These are phyloP conservation scores for Microcebus lehilahytsara DNA, from an alignment of 2,113 vertebrate genomes.

Conservation along the genomic window DNA sequence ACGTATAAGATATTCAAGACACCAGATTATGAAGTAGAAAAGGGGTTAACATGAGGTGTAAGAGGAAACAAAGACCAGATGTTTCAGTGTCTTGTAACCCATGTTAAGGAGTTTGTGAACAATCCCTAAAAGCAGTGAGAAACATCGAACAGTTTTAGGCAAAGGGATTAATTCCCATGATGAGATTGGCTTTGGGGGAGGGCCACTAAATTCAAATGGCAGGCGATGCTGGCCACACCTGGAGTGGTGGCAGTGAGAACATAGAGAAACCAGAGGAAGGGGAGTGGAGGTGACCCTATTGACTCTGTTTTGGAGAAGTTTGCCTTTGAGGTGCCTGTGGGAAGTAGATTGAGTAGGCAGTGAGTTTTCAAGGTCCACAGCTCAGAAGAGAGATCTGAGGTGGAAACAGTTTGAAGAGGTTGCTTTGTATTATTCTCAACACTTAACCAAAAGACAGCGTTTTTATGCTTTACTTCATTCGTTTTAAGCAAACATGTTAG, in stretches of 20 bases:
- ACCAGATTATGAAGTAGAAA: neutral
- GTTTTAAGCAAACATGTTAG: neutral
- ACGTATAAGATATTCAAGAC: neutral
- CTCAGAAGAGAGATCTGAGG: neutral
- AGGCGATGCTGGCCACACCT: too few species aligned
- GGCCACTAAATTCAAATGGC: neutral
- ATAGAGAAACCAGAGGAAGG: neutral
- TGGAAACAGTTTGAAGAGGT: neutral
- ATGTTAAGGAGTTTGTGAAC: neutral
- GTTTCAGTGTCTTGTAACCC: neutral
- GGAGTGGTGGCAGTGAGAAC: neutral
- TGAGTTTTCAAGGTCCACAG: neutral
- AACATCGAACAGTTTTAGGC: neutral
- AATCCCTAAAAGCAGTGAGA: too few species aligned
- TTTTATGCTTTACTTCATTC: neutral
- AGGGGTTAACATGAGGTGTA: neutral
- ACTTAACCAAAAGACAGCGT: neutral
- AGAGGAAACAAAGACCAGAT: neutral
- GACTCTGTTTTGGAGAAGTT: neutral
- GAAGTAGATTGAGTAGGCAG: neutral
- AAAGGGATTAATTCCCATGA: neutral
- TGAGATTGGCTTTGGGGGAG: neutral
- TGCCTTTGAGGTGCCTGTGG: neutral
- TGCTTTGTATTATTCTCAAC: conserved; percentile 4
- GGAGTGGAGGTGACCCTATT: neutral